These are phyloP conservation scores for Meandrina meandrites DNA, from an alignment of 92 coral and sea anemone genomes.

Conservation along the genomic window DNA sequence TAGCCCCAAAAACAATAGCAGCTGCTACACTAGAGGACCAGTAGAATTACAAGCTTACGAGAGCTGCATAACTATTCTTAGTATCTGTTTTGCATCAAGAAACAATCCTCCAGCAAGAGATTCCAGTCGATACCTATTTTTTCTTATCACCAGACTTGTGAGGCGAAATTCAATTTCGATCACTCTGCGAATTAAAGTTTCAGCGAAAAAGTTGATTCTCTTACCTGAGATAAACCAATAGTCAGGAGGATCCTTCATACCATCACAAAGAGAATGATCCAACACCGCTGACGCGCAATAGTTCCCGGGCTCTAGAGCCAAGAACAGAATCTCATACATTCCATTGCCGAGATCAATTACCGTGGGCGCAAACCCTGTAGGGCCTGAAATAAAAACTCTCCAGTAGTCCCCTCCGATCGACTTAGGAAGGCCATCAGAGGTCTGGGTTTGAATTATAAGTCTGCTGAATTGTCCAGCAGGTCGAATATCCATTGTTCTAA, in stretches of 20 bases:
- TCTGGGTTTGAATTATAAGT: constrained; percentile 73
- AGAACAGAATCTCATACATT: constrained; percentile 77
- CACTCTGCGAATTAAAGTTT: not conserved
- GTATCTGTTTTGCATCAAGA: too few relatives aligned
- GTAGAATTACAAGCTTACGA: too few relatives aligned
- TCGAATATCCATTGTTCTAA: constrained; percentile 66
- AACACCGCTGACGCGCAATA: constrained; percentile 63
- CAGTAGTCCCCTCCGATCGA: constrained; percentile 87
- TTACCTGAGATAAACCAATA: constrained; percentile 79
- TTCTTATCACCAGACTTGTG: not conserved
- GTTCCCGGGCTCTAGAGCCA: constrained; percentile 79
- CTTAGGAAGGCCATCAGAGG: constrained; percentile 64
- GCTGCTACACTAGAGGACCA: too few relatives aligned
- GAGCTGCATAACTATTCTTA: too few relatives aligned
- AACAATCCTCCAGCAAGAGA: too few relatives aligned
- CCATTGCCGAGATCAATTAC: constrained; percentile 87
- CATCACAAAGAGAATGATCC: constrained; percentile 87
- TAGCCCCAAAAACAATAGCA: too few relatives aligned
- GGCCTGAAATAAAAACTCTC: constrained; percentile 77
- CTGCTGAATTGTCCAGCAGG: constrained; percentile 87
- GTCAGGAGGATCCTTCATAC: constrained; percentile 80
- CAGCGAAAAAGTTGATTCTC: not conserved
- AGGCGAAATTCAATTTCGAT: not conserved
- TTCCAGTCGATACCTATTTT: not conserved
- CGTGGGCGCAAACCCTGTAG: constrained; percentile 83